phyloP scores from a whole-genome alignment of 2,113 vertebrate species.

The Agapornis roseicollis region DNA sequence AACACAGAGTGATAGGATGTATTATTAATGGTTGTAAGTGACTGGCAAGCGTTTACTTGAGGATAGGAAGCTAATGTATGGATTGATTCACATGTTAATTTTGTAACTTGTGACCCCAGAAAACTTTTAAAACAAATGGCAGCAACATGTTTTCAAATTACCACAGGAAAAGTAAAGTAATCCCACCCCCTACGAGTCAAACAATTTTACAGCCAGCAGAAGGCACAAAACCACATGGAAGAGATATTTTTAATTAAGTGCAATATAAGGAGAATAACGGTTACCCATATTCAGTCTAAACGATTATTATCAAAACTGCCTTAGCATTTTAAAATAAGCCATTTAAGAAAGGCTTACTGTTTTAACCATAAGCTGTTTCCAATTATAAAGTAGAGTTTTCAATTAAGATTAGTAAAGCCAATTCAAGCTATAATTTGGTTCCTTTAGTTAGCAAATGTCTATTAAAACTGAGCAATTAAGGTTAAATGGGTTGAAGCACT shows the following conservation, averaged over 20 bases:
- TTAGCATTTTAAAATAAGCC: conserved; percentile 65
- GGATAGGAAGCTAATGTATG: conserved; percentile 34
- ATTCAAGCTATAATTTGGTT: conserved; percentile 78
- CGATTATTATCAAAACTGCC: conserved; percentile 52
- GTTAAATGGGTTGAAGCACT: conserved; percentile 75
- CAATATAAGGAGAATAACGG: conserved; percentile 37
- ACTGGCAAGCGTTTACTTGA: background rate
- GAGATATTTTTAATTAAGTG: conserved; percentile 54
- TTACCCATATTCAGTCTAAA: conserved; percentile 3
- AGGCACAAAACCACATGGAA: conserved; percentile 57
- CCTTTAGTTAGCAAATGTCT: conserved; percentile 74
- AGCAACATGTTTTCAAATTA: conserved; percentile 48
- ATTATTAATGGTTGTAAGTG: conserved; percentile 16
- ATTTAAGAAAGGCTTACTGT: conserved; percentile 56
- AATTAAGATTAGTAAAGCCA: conserved; percentile 77
- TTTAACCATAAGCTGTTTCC: conserved; percentile 67
- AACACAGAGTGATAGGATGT: background rate
- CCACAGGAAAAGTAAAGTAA: conserved; percentile 52
- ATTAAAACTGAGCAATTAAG: conserved; percentile 79
- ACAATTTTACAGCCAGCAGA: conserved; percentile 48
- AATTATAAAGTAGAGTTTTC: conserved; percentile 76
- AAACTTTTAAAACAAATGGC: conserved; percentile 36
- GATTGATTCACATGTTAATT: conserved; percentile 32
- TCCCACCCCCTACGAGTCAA: background rate
- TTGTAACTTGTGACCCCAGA: conserved; percentile 38